Base-by-base conservation (phyloP, 2,797 vertebrate species). In the Coilia nasus region DNA sequence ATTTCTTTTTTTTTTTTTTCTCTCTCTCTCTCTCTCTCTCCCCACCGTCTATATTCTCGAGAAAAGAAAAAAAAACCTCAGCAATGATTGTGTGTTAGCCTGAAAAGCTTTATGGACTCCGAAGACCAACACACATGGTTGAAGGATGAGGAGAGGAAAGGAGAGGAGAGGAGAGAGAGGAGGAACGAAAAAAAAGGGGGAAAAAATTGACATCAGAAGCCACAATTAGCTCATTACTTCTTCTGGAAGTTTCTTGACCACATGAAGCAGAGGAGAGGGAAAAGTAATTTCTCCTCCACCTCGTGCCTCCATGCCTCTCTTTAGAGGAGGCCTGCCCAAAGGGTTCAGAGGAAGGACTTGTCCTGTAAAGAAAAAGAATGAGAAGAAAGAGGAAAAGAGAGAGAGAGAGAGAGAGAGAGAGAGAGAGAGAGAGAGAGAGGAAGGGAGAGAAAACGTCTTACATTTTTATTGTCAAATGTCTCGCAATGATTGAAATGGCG, bases 161-260 rank as follows among this genome's bases (percentile, higher is more conserved):
- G 71, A 82, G 44, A 81, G 62, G 78, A 31, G 31, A 82, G n/a
- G 60, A 25, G 23, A 25, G 12, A 11, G 10, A 25, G n/a, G n/a
- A 25, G 10, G 62, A n/a, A 7, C 6, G 12, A 35, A 31, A 35
- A 7, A 75, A 35, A 15, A 35, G 12, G 15, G 11, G 15, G 15
- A 75, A 35, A 41, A 75, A 75, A 75, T 91, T 80, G 41, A 91
- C 94, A 94, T 96, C 95, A 94, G 92, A 96, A 96, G 93, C 94
- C 94, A 94, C 95, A 93, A 90, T 96, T 96, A 95, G 95, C 93
- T 95, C 90, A 91, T 94, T 95, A 93, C 93, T 93, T 92, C 93
- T 86, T 91, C 93, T 94, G 94, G 93, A 95, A 94, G 91, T 93
- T 93, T 91, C 85, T 87, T 93, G 87, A 94, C 92, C 96, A 94